phyloP scores from a whole-genome alignment of 2,888 invertebrate species.

The Capitulum mitella region DNA sequence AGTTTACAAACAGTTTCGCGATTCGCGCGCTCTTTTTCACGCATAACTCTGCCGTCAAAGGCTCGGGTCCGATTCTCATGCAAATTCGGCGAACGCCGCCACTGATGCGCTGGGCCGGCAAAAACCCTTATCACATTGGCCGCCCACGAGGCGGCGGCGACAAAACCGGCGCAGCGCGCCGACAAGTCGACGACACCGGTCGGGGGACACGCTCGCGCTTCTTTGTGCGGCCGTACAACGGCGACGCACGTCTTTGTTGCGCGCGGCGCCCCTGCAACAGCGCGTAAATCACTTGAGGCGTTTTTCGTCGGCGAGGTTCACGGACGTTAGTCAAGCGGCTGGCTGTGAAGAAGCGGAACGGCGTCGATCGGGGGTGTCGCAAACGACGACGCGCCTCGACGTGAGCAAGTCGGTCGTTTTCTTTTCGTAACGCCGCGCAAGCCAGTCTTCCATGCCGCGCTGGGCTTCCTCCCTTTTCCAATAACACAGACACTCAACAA shows the following conservation, averaged over 20 bases:
- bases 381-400: too few relatives aligned
- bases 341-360: too few relatives aligned
- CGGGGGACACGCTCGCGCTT: background rate
- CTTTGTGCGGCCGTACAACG: background rate
- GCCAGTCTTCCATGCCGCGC: too few relatives aligned
- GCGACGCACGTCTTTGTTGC: background rate
- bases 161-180: background rate
- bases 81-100: background rate
- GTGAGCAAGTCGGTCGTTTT: too few relatives aligned
- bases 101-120: background rate
- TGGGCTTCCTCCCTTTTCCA: too few relatives aligned
- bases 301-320: background rate
- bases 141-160: background rate
- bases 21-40: too few relatives aligned
- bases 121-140: conserved; percentile 1
- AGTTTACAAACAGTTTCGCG: too few relatives aligned
- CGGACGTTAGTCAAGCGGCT: too few relatives aligned
- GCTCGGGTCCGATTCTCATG: background rate
- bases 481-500: too few relatives aligned
- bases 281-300: background rate
- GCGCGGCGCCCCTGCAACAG: background rate
- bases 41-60: too few relatives aligned
- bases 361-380: too few relatives aligned
- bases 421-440: too few relatives aligned
- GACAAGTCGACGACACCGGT: background rate